Evolutionary conservation across 2,888 invertebrate genomes (phyloP), one percentile per base, ranked within the genome.

Genomic region (Notodonta dromedarius): DNA sequence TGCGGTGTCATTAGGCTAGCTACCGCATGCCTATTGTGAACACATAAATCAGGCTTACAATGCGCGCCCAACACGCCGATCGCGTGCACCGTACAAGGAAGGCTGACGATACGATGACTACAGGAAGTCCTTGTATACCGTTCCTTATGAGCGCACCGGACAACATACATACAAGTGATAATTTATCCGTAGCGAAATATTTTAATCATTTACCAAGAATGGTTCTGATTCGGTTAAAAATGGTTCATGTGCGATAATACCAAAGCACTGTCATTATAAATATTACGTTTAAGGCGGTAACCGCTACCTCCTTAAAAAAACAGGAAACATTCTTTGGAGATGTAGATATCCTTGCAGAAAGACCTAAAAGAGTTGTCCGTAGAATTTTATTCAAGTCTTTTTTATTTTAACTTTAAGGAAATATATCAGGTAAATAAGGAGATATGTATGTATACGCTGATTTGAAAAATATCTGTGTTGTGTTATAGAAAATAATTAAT

Each of bases 91-190:
- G 59, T 82, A 80, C 61, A 81, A 76, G 82, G 85, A 73, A 80
- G 71, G 68, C 71, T 70, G 74, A 68, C 71, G 68, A 66, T 70
- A 78, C 66, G 69, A 71, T 63, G 66, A 65, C 69, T 76, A 69
- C 83, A 82, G 87, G 85, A 86, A 85, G 82, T 83, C 80, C 78
- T 82, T 80, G 80, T 81, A 70, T 70, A 72, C 66, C 70, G 67
- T 77, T 75, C 80, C 78, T 75, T 78, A 73, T 74, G 68, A 66
- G 79, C 70, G 69, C 63, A 67, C 67, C 57, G 67, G 72, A 76
- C 77, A 75, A 76, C 76, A 72, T 71, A 76, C 76, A 72, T 71
- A 62, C 55, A 52, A 35, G 52, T 13, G 24, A 52, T 52, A 52
- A 52, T 52, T 24, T 32, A 32, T 16, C 13, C 12, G 7, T 12